Conservation (phyloP, 2,888 invertebrate genomes). For the Stenotaenia linearis region DNA sequence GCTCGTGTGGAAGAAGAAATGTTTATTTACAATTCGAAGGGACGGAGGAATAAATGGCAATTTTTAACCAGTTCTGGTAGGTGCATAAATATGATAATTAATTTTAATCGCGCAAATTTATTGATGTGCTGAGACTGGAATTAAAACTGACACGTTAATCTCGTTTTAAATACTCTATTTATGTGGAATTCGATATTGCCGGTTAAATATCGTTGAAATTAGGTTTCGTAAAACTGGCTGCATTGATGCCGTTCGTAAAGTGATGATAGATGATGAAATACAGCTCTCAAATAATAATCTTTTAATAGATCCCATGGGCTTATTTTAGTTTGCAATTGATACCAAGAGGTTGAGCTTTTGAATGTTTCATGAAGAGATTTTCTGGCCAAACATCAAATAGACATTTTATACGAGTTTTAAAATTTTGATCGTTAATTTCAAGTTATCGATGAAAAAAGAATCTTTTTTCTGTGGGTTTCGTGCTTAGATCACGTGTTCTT, state of each 20-base stretch:
- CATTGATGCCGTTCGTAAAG: neutral
- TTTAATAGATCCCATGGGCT: too few relatives aligned
- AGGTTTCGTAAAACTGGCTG: neutral
- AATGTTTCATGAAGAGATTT: too few relatives aligned
- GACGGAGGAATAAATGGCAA: neutral
- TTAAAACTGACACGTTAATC: conserved; percentile 1
- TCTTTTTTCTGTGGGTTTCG: too few relatives aligned
- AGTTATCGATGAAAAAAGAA: too few relatives aligned
- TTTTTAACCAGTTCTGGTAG: neutral
- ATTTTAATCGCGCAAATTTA: neutral
- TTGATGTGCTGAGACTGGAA: neutral
- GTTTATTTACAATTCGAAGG: neutral
- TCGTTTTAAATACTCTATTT: neutral
- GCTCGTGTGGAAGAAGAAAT: neutral
- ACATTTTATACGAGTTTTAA: too few relatives aligned
- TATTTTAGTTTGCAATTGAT: too few relatives aligned
- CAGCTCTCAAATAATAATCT: too few relatives aligned
- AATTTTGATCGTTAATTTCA: too few relatives aligned
- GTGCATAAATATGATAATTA: neutral
- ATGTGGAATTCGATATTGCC: neutral
- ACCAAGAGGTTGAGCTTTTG: too few relatives aligned
- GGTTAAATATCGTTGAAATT: neutral
- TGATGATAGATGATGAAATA: neutral
- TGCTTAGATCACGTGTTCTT: too few relatives aligned
- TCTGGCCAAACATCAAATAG: too few relatives aligned